phyloP scores from a whole-genome alignment of 2,888 invertebrate species.

The Cylloceria caligata region DNA sequence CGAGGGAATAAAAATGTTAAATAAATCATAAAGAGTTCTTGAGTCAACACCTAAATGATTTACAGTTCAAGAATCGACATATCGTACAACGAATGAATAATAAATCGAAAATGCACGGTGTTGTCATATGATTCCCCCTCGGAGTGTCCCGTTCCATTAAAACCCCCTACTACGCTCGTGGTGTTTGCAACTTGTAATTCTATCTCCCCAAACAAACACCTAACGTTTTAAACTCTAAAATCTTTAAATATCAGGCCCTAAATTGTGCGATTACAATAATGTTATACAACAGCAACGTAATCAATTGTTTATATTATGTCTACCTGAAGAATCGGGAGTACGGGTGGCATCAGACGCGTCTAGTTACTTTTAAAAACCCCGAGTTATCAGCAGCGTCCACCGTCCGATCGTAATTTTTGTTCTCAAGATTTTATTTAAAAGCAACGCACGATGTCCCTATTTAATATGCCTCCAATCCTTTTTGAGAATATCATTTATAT shows the following conservation, averaged over 20 bases:
- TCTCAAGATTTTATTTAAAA: neutral
- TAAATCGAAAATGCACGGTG: slow-evolving; percentile 23
- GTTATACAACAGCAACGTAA: slow-evolving; percentile 28
- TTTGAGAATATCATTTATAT: neutral
- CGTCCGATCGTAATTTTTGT: neutral
- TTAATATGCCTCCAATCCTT: neutral
- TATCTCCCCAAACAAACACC: neutral
- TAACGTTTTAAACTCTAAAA: neutral
- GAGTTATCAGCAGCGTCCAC: neutral
- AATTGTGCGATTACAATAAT: slow-evolving; percentile 65
- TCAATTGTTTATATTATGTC: slow-evolving; percentile 76
- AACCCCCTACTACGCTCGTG: slow-evolving; percentile 25
- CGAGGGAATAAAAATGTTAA: neutral
- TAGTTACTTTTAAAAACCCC: neutral
- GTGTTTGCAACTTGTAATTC: slow-evolving; percentile 1
- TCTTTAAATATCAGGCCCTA: slow-evolving; percentile 16
- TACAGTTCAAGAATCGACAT: slow-evolving; percentile 1
- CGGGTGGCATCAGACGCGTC: slow-evolving; percentile 54
- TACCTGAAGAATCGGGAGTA: slow-evolving; percentile 67
- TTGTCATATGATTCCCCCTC: slow-evolving; percentile 21
- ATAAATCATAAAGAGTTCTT: neutral
- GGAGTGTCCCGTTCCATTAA: slow-evolving; percentile 6
- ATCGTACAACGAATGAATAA: slow-evolving; percentile 32
- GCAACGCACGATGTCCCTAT: neutral
- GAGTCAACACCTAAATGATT: slow-evolving; percentile 24